phyloP scores from a whole-genome alignment of 2,888 invertebrate species.

The Amitus sp. region DNA sequence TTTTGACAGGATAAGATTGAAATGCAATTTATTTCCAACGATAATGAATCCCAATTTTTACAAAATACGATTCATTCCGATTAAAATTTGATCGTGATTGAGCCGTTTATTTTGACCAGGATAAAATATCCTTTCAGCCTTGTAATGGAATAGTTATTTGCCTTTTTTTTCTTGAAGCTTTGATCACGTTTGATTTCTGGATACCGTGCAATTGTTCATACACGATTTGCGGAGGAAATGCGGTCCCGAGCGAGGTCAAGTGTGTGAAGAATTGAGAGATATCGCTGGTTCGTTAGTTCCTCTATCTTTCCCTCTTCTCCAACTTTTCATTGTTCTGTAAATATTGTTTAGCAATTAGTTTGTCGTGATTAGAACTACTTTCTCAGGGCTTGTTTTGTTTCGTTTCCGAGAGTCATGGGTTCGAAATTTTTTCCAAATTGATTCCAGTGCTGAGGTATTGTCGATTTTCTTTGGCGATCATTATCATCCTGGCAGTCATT shows the following conservation, averaged over 20 bases:
- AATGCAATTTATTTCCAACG: too few species aligned
- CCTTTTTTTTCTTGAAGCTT: slow-evolving; percentile 28
- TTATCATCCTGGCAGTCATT: not conserved
- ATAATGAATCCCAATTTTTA: too few species aligned
- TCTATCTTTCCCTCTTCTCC: slow-evolving; percentile 1
- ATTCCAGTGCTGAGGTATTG: too few species aligned
- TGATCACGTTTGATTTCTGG: slow-evolving; percentile 1
- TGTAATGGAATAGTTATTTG: too few species aligned
- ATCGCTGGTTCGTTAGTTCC: not conserved
- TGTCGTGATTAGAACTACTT: not conserved
- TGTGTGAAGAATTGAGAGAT: not conserved
- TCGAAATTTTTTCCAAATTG: not conserved
- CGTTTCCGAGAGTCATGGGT: not conserved
- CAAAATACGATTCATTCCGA: too few species aligned
- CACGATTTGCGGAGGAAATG: not conserved
- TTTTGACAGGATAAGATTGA: too few species aligned
- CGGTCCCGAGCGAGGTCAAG: too few species aligned
- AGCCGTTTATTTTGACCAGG: too few species aligned
- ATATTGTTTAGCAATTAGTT: not conserved
- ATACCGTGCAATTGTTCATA: not conserved
- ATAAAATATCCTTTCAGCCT: too few species aligned
- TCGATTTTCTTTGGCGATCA: not conserved
- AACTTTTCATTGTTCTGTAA: not conserved
- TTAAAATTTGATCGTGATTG: too few species aligned
- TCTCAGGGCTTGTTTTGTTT: slow-evolving; percentile 4